Conservation (phyloP, 30 jellyfish, hydroid and myxozoan species). For the Turritopsis dohrnii region DNA sequence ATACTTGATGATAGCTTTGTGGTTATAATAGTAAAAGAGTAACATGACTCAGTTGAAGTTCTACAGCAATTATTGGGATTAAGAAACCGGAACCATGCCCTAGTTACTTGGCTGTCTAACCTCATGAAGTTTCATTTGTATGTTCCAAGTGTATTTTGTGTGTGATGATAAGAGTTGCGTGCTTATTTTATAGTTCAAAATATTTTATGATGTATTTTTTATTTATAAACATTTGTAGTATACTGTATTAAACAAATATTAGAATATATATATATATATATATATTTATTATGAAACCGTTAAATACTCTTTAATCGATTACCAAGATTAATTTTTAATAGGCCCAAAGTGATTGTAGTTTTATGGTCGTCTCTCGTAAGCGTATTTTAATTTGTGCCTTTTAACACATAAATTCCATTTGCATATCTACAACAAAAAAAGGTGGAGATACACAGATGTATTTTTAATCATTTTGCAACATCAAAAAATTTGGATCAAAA, state of each 20-base stretch:
- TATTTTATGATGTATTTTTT: neutral
- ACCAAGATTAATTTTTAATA: neutral
- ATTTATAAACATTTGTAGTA: neutral
- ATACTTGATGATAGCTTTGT: neutral
- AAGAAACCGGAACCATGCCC: neutral
- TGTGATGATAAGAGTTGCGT: neutral
- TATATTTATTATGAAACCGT: neutral
- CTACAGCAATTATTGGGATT: neutral
- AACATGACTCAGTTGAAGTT: neutral
- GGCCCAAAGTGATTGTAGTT: neutral
- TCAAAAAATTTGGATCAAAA: too few species aligned
- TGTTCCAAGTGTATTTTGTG: too few species aligned
- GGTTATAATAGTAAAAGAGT: neutral
- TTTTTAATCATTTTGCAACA: too few species aligned
- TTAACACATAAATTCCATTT: neutral
- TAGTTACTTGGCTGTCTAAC: neutral
- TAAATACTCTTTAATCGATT: neutral
- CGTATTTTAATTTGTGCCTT: neutral
- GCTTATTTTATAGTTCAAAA: neutral
- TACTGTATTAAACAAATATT: neutral
- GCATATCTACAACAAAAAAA: neutral
- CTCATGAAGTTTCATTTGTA: too few species aligned
- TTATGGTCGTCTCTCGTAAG: neutral
- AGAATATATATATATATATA: neutral
- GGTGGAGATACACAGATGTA: too few species aligned